A percentile compares a stretch with the other conserved stretches of the same genome.
These are phyloP conservation scores for Numenius phaeopus DNA, from an alignment of 2,797 vertebrate genomes.

Conservation along the genomic window DNA sequence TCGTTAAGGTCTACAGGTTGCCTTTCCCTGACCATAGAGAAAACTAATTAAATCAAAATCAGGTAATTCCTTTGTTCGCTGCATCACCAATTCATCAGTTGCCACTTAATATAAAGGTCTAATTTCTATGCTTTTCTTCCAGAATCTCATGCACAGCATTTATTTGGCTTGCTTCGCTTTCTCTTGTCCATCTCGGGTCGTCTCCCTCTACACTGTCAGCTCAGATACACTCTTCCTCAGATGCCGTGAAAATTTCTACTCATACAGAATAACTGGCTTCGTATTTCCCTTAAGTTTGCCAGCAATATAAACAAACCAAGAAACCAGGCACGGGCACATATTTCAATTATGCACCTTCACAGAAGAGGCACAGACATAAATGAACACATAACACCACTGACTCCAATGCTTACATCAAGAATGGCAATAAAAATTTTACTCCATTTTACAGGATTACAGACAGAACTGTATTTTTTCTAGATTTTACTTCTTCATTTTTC, in stretches of 20 bases:
- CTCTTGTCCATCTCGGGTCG: background rate
- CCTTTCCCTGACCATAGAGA: background rate
- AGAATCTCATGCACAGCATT: background rate
- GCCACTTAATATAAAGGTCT: background rate
- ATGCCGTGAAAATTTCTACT: background rate
- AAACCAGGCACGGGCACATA: background rate
- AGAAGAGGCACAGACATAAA: background rate
- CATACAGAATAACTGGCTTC: background rate
- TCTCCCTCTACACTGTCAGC: background rate
- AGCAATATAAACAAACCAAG: background rate
- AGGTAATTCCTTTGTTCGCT: background rate
- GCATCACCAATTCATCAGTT: background rate
- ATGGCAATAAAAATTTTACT: background rate
- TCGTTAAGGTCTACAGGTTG: background rate
- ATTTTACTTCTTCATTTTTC: background rate
- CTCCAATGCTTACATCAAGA: background rate
- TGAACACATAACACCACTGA: background rate
- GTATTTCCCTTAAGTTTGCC: background rate
- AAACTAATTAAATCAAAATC: background rate
- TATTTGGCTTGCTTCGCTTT: background rate
- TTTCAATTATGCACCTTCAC: background rate
- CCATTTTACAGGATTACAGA: background rate
- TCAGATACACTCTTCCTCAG: background rate
- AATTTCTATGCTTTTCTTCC: background rate
- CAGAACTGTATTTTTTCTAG: background rate